phyloP scores from a whole-genome alignment of 1,140 invertebrate species.

The Anastrepha obliqua region DNA sequence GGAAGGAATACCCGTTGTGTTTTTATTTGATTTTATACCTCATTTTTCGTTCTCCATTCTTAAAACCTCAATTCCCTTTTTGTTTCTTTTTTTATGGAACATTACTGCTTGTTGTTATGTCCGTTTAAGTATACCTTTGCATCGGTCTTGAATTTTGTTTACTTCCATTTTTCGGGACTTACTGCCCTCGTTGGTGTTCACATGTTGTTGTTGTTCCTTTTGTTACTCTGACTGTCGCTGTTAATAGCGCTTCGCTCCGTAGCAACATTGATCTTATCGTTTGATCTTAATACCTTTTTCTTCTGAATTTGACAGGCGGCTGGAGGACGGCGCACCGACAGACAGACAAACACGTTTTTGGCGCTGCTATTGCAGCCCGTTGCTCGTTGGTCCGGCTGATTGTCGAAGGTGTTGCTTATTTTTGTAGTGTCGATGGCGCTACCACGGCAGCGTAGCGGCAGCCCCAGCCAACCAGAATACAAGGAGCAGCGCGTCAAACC shows the following conservation, averaged over 20 bases:
- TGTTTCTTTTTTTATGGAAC: neutral
- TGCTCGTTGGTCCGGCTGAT: neutral
- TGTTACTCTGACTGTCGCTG: neutral
- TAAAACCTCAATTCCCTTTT: neutral
- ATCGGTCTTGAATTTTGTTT: slow-evolving; percentile 1
- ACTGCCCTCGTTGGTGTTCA: slow-evolving; percentile 3
- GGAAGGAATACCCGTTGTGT: slow-evolving; percentile 83
- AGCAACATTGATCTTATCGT: slow-evolving; percentile 67
- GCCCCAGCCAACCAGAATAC: neutral
- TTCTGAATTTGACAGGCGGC: slow-evolving; percentile 52
- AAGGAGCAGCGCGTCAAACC: neutral
- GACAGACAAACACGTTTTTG: neutral
- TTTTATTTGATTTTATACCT: slow-evolving; percentile 42
- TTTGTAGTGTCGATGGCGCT: slow-evolving; percentile 47
- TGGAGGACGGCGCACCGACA: neutral
- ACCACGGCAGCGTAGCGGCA: neutral
- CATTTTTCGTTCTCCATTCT: slow-evolving; percentile 21
- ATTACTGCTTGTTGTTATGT: neutral
- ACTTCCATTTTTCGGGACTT: slow-evolving; percentile 41
- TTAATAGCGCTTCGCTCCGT: neutral
- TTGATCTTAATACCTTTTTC: slow-evolving; percentile 70
- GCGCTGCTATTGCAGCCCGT: neutral
- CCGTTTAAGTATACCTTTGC: neutral
- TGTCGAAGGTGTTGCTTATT: slow-evolving; percentile 41
- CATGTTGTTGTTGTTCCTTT: neutral